phyloP scores from a whole-genome alignment of 2,888 invertebrate species.

The Epinotia demarniana region DNA sequence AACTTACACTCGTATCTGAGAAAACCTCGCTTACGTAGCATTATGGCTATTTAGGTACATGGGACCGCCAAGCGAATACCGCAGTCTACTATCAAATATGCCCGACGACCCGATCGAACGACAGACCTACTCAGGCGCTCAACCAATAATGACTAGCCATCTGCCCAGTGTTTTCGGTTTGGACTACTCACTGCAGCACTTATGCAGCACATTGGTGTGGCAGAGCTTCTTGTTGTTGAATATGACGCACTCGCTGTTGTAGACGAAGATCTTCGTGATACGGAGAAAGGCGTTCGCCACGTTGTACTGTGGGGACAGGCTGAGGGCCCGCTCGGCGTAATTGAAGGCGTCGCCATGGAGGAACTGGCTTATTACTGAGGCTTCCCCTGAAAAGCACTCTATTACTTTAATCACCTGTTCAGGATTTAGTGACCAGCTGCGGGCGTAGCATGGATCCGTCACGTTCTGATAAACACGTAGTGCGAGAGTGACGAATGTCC shows the following conservation, averaged over 20 bases:
- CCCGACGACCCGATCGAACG: not conserved
- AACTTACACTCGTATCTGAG: too few species aligned
- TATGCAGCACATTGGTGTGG: constrained; percentile 62
- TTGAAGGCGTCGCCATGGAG: constrained; percentile 65
- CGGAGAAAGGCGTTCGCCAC: constrained; percentile 72
- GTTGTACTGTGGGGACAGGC: constrained; percentile 74
- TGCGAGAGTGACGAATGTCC: too few species aligned
- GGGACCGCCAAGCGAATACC: too few species aligned
- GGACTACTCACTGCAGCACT: constrained; percentile 70
- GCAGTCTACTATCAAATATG: too few species aligned
- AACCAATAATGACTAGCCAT: too few species aligned
- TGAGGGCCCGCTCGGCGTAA: constrained; percentile 62
- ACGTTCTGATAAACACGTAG: too few species aligned
- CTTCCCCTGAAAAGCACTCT: constrained; percentile 62
- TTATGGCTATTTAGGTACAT: too few species aligned
- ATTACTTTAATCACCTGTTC: not conserved
- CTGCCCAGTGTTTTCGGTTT: not conserved
- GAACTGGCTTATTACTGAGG: constrained; percentile 68
- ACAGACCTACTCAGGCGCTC: not conserved
- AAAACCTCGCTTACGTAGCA: too few species aligned
- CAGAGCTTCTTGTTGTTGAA: constrained; percentile 63
- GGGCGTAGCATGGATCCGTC: too few species aligned
- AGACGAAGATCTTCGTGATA: constrained; percentile 68
- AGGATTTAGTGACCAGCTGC: too few species aligned
- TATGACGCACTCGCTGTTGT: constrained; percentile 72